Conservation (phyloP, 2,888 invertebrate species). For the Steromphala cineraria region DNA sequence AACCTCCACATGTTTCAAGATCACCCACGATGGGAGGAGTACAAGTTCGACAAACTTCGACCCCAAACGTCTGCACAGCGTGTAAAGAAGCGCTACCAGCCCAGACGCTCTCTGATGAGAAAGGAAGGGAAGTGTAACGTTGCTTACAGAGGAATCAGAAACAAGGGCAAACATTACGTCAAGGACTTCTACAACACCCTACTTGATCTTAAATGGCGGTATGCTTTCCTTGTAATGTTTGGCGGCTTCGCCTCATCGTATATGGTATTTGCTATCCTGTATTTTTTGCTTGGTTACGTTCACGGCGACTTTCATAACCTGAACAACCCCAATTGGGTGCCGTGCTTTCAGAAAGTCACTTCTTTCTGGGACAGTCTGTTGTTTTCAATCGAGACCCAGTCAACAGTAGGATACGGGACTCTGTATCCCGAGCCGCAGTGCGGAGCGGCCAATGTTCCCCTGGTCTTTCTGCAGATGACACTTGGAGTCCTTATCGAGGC, state of each 20-base stretch:
- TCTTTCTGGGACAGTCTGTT: conserved; percentile 94
- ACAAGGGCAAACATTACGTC: conserved; percentile 80
- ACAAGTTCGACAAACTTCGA: conserved; percentile 34
- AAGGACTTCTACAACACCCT: conserved; percentile 93
- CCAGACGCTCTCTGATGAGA: conserved; percentile 85
- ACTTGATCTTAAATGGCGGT: conserved; percentile 92
- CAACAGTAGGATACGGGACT: conserved; percentile 93
- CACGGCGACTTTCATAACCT: conserved; percentile 74
- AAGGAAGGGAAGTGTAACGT: conserved; percentile 98
- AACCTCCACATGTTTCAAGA: conserved; percentile 33
- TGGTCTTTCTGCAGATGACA: conserved; percentile 93
- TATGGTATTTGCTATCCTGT: conserved; percentile 84
- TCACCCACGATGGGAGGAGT: conserved; percentile 36
- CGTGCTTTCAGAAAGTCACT: conserved; percentile 82
- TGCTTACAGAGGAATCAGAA: conserved; percentile 93
- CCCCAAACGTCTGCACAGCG: conserved; percentile 19
- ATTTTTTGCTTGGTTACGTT: conserved; percentile 71
- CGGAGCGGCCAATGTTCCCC: conserved; percentile 87
- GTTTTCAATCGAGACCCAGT: conserved; percentile 97
- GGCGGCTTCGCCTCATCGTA: conserved; percentile 90
- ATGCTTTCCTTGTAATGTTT: conserved; percentile 90
- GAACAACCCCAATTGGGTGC: conserved; percentile 64
- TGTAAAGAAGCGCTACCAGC: conserved; percentile 33
- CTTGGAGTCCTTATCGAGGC: conserved; percentile 86
- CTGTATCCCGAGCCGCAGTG: conserved; percentile 93